A percentile compares a stretch with the other conserved stretches of the same genome.
These are phyloP conservation scores for Megalops atlanticus DNA, from an alignment of 2,113 vertebrate species.

Conservation along the genomic window DNA sequence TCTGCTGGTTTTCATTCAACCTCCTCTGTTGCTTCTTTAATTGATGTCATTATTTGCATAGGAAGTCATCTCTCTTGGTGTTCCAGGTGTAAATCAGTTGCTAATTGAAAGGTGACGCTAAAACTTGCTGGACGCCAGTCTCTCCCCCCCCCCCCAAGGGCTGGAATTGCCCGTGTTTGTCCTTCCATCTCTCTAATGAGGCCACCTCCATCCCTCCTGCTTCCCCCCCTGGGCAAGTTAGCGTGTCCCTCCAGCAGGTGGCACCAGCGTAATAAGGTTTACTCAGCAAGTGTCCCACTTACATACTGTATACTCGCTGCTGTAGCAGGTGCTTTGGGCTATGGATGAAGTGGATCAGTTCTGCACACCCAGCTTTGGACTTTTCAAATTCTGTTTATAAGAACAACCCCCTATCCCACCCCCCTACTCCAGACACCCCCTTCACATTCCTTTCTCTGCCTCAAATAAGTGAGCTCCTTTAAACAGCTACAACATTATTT, in stretches of 20 bases:
- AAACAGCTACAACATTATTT: background rate
- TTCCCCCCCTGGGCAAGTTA: background rate
- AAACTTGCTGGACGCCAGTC: background rate
- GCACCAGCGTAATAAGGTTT: slow-evolving; percentile 42
- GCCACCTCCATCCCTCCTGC: slow-evolving; percentile 5
- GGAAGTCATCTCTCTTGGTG: background rate
- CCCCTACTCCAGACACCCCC: background rate
- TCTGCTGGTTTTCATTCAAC: background rate
- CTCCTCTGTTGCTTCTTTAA: background rate
- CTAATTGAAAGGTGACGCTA: background rate
- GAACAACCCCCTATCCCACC: background rate
- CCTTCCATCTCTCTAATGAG: background rate
- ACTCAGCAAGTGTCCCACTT: background rate
- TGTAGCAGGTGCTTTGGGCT: slow-evolving; percentile 61
- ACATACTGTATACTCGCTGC: slow-evolving; percentile 63
- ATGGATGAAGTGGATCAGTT: background rate
- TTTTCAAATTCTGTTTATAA: background rate
- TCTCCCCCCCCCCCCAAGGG: background rate
- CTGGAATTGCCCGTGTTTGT: background rate
- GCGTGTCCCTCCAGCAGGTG: slow-evolving; percentile 44
- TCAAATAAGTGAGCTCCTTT: background rate
- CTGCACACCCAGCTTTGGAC: background rate
- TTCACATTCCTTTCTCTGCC: background rate
- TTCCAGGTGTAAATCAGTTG: background rate
- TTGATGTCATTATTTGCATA: slow-evolving; percentile 11